phyloP scores from a whole-genome alignment of 2,797 vertebrate species.

The Helostoma temminkii region DNA sequence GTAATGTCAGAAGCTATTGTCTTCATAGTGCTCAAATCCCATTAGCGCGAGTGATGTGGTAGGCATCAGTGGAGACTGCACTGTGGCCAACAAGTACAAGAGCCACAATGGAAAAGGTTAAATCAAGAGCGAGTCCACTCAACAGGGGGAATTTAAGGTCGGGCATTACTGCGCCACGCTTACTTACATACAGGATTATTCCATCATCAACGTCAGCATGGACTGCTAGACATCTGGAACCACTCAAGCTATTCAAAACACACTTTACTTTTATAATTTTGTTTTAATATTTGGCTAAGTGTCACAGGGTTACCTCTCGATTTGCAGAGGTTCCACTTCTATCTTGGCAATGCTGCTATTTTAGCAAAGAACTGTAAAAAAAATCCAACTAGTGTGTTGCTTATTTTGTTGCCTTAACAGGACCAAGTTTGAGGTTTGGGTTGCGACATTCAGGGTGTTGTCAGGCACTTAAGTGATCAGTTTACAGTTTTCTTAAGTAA shows the following conservation, averaged over 20 bases:
- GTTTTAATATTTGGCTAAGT: not conserved
- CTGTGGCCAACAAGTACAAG: not conserved
- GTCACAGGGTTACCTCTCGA: not conserved
- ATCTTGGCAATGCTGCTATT: too few species aligned
- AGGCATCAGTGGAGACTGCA: conserved; percentile 9
- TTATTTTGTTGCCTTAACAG: too few species aligned
- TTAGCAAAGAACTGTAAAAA: too few species aligned
- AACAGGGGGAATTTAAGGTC: not conserved
- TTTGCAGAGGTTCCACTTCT: too few species aligned
- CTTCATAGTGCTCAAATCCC: conserved; percentile 48
- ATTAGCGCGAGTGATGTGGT: conserved; percentile 39
- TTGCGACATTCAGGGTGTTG: too few species aligned
- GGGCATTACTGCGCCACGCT: not conserved
- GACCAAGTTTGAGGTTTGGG: too few species aligned
- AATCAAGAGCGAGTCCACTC: conserved; percentile 15
- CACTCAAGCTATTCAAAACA: not conserved
- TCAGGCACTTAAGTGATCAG: too few species aligned
- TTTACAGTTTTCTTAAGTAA: too few species aligned
- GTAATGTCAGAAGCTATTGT: conserved; percentile 72
- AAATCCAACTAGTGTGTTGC: too few species aligned
- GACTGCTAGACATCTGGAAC: not conserved
- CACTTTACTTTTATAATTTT: not conserved
- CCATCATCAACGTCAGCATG: not conserved
- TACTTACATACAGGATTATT: not conserved
- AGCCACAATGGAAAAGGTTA: conserved; percentile 23